Base-by-base conservation (phyloP, 2,113 vertebrate species). In the Hipposideros armiger region DNA sequence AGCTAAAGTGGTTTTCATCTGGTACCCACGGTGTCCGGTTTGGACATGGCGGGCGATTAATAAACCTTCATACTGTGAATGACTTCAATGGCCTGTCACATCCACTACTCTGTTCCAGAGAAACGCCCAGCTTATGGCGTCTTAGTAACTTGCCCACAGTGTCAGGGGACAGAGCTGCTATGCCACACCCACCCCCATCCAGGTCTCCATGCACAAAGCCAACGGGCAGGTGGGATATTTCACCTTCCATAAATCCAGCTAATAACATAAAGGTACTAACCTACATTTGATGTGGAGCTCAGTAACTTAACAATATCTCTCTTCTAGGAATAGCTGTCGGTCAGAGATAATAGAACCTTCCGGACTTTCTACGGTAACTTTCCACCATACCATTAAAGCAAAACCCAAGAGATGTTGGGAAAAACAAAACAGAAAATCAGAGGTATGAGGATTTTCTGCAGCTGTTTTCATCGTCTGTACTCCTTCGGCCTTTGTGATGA, bases 51-150 rank as follows among this genome's bases (percentile, higher is more conserved):
- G 13, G 30, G 32, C 15, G 45, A 1, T 26, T 26, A n/a, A 70
- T 32, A 36, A 47, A 82, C 58, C 22, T 13, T 52, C 67, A 32
- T 1, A 45, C 85, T 2, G 5, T 0, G 16, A 47, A 80, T 2
- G 16, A 28, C 45, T 11, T 32, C 62, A 26, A 32, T 2, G 7
- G 19, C 28, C 1, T 17, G 64, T 30, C 60, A 28, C 52, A 11
- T 2, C 8, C 19, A 28, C 30, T 15, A 16, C 13, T 1, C 62
- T 11, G 32, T 9, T 32, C 60, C 2, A 24, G 47, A 70, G 54
- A 30, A 50, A 90, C 0, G 2, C 30, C 36, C 16, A 7, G 62
- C 26, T 9, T 2, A 7, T 0, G 3, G 83, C 0, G 0, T 1
- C 2, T 11, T 2, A 16, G 11, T 5, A 11, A 15, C 19, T 0